Percentiles rank a stretch among this genome's conserved stretches.
Conservation (phyloP, 2,797 vertebrate species). For the Australoheros facetus region DNA sequence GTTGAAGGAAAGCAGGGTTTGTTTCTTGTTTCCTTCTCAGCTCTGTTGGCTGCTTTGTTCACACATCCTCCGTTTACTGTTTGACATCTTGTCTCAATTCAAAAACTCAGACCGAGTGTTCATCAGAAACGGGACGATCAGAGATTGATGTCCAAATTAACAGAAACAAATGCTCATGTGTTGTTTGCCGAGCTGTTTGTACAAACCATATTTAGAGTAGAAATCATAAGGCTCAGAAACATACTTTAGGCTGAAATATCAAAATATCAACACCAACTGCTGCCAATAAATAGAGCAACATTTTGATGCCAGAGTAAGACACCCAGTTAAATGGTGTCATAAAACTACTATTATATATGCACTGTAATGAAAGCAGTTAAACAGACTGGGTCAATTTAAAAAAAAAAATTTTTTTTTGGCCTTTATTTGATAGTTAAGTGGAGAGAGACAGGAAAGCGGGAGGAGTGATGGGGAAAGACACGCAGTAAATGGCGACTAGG, state of each 20-base stretch:
- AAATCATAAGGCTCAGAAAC: neutral
- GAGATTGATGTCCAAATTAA: neutral
- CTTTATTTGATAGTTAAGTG: too few species aligned
- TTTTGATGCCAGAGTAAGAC: neutral
- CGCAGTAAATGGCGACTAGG: too few species aligned
- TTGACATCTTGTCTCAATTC: slow-evolving; percentile 57
- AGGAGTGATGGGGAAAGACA: too few species aligned
- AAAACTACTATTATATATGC: neutral
- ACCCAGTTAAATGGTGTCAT: neutral
- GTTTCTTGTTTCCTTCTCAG: slow-evolving; percentile 37
- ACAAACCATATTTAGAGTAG: neutral
- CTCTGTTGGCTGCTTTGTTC: slow-evolving; percentile 45
- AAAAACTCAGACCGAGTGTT: slow-evolving; percentile 24
- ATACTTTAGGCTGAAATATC: neutral
- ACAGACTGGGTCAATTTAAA: neutral
- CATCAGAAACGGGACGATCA: neutral
- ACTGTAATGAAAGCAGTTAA: neutral
- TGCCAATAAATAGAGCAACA: neutral
- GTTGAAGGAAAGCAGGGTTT: slow-evolving; percentile 47
- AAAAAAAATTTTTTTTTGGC: too few species aligned
- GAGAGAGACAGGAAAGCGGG: too few species aligned
- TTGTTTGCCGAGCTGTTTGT: rapidly evolving
- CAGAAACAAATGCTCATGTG: neutral
- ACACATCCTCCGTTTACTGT: slow-evolving; percentile 43
- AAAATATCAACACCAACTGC: neutral